Conservation (phyloP, 2,888 invertebrate species). For the Protophormia terraenovae region DNA sequence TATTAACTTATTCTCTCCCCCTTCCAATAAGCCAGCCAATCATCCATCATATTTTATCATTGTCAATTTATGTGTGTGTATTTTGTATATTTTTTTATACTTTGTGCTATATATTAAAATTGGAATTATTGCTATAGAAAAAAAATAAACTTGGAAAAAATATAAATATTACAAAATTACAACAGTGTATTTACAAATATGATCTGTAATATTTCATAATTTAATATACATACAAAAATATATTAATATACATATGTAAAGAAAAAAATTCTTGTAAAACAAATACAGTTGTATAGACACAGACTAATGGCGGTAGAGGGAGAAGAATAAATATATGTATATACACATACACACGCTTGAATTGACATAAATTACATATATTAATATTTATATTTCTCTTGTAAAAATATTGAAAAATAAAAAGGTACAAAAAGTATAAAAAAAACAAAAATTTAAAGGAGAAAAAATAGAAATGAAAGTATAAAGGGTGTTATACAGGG, state of each 20-base stretch:
- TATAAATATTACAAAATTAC: constrained; percentile 11
- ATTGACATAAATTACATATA: constrained; percentile 8
- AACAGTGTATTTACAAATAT: constrained; percentile 25
- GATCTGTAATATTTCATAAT: constrained; percentile 31
- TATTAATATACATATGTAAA: not conserved
- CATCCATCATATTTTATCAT: constrained; percentile 49
- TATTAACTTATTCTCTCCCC: not conserved
- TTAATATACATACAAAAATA: not conserved
- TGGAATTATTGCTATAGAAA: not conserved
- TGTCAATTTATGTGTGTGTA: constrained; percentile 21
- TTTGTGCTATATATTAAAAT: not conserved
- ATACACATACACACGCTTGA: not conserved
- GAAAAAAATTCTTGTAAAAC: not conserved
- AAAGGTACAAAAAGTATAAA: not conserved
- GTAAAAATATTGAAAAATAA: constrained; percentile 29
- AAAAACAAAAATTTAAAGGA: not conserved
- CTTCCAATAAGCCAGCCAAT: not conserved
- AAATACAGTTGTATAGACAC: not conserved
- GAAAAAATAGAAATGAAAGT: too few relatives aligned
- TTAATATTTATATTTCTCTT: constrained; percentile 40
- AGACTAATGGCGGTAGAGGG: too few relatives aligned
- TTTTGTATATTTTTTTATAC: not conserved
- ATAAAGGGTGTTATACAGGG: too few relatives aligned
- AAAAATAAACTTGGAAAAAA: not conserved
- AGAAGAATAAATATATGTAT: not conserved